Conservation (phyloP, 2,113 vertebrate species). For the Pungitius pungitius region DNA sequence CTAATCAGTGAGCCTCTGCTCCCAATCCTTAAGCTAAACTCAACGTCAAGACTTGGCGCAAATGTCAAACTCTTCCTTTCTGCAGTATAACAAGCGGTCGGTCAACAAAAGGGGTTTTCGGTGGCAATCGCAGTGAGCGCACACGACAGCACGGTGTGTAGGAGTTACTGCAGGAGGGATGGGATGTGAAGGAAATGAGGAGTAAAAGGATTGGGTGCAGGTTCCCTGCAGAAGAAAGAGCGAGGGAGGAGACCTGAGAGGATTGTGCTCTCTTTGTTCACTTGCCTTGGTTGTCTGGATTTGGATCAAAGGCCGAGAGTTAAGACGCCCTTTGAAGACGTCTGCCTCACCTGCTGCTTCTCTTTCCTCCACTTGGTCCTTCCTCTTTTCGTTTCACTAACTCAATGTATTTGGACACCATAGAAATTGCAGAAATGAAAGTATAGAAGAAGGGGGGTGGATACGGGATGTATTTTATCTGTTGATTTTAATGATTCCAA, state of each 20-base stretch:
- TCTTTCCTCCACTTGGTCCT: conserved; percentile 11
- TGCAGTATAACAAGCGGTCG: not conserved
- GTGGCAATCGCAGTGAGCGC: not conserved
- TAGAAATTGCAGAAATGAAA: not conserved
- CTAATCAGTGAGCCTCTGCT: not conserved
- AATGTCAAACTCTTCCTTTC: not conserved
- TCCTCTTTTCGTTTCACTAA: not conserved
- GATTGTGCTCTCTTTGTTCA: conserved; percentile 50
- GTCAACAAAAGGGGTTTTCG: not conserved
- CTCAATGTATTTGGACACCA: not conserved
- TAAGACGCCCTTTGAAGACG: conserved; percentile 68
- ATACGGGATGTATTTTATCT: too few species aligned
- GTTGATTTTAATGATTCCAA: not conserved
- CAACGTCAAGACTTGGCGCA: not conserved
- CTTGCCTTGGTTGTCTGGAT: conserved; percentile 44
- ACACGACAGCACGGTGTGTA: not conserved
- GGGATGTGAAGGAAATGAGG: conserved; percentile 11
- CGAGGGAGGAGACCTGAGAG: conserved; percentile 23
- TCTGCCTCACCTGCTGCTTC: conserved; percentile 56
- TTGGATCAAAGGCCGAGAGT: conserved; percentile 68
- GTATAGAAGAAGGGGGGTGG: not conserved
- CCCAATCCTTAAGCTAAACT: too few species aligned
- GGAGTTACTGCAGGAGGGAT: not conserved
- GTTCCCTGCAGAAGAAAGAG: conserved; percentile 11
- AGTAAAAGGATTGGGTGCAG: conserved; percentile 15